Evolutionary conservation across 2,888 invertebrate species (phyloP).

Genomic region (Ametastegia equiseti): DNA sequence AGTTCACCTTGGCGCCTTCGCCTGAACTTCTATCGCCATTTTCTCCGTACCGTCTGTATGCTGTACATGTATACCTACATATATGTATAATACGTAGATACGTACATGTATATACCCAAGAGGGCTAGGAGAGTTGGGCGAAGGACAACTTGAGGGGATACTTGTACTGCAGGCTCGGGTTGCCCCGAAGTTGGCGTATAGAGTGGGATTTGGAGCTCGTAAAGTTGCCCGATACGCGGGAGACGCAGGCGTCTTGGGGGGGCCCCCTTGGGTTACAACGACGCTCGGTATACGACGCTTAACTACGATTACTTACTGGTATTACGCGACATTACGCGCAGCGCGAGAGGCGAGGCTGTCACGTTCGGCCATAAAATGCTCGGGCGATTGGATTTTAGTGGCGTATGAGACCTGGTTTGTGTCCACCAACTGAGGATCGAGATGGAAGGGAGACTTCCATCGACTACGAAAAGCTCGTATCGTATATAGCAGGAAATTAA

Average conservation of each 20-base stretch:
- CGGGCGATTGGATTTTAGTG: slow-evolving; percentile 49
- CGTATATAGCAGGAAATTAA: slow-evolving; percentile 35
- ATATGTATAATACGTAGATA: too few species aligned
- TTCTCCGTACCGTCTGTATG: slow-evolving; percentile 25
- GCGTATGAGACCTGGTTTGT: slow-evolving; percentile 47
- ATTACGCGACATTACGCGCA: slow-evolving; percentile 56
- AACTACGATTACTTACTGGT: slow-evolving; percentile 58
- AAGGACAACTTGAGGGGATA: slow-evolving; percentile 43
- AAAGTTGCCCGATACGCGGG: slow-evolving; percentile 56
- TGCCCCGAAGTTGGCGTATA: slow-evolving; percentile 46
- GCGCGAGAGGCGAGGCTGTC: slow-evolving; percentile 51
- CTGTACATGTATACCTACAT: too few species aligned
- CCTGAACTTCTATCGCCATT: slow-evolving; percentile 34
- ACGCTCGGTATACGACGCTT: slow-evolving; percentile 48
- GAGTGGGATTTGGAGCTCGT: slow-evolving; percentile 55
- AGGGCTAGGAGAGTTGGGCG: slow-evolving; percentile 37
- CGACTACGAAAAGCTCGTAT: slow-evolving; percentile 22
- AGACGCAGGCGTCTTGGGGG: slow-evolving; percentile 51
- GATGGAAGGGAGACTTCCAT: slow-evolving; percentile 5
- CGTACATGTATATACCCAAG: not conserved
- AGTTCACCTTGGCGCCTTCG: slow-evolving; percentile 11
- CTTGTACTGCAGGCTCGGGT: slow-evolving; percentile 44
- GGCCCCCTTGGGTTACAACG: slow-evolving; percentile 40
- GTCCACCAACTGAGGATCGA: slow-evolving; percentile 21
- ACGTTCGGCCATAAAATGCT: slow-evolving; percentile 55